These are phyloP conservation scores for Hyles lineata DNA, from an alignment of 2,888 invertebrate genomes.

Conservation along the genomic window DNA sequence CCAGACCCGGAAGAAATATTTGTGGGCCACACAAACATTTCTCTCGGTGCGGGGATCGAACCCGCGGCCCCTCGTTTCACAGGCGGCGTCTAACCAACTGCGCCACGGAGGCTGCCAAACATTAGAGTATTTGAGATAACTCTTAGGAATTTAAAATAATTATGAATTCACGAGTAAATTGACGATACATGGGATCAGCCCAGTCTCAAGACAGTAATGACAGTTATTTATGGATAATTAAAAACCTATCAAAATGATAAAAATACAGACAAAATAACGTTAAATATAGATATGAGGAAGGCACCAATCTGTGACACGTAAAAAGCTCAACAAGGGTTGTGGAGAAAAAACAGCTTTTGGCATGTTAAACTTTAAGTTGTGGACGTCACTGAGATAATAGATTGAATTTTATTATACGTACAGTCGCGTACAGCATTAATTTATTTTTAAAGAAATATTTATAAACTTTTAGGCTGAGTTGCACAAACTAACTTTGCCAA, in stretches of 20 bases:
- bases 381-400: conserved; percentile 46
- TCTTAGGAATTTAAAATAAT: too few relatives aligned
- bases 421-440: conserved; percentile 33
- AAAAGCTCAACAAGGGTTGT: conserved; percentile 34
- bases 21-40: too few relatives aligned
- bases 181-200: too few relatives aligned
- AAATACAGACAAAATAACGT: neutral
- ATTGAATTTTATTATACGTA: conserved; percentile 45
- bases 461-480: too few relatives aligned
- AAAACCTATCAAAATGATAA: neutral
- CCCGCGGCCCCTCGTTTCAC: too few relatives aligned
- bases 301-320: conserved; percentile 23
- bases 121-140: too few relatives aligned
- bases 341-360: conserved; percentile 46
- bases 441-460: neutral
- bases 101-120: too few relatives aligned
- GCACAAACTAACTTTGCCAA: too few relatives aligned
- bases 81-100: too few relatives aligned
- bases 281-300: conserved; percentile 7
- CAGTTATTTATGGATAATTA: neutral
- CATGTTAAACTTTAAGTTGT: conserved; percentile 50
- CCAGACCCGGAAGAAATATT: too few relatives aligned
- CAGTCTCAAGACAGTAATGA: neutral
- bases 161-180: too few relatives aligned
- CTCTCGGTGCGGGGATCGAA: too few relatives aligned